phyloP scores from a whole-genome alignment of 2,888 invertebrate genomes.

The Sialis fuliginosa region DNA sequence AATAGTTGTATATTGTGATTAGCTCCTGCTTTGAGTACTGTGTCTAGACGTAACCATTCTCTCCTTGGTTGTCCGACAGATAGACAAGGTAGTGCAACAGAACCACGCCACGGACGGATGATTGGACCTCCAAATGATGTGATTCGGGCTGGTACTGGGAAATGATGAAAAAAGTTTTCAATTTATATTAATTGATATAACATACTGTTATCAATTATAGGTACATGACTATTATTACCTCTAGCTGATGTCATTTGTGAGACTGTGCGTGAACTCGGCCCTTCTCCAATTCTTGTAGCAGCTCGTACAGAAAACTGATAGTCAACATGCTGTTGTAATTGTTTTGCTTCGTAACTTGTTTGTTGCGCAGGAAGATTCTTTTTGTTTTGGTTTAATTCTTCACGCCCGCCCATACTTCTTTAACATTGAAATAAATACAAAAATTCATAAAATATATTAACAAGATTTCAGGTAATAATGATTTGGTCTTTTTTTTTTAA shows the following conservation, averaged over 20 bases:
- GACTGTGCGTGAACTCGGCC: conserved; percentile 49
- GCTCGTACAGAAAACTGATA: conserved; percentile 69
- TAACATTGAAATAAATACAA: no score
- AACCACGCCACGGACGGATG: conserved; percentile 46
- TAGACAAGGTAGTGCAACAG: conserved; percentile 42
- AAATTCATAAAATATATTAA: no score
- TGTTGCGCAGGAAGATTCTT: conserved; percentile 43
- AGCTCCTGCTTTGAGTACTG: conserved; percentile 35
- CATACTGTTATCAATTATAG: neutral
- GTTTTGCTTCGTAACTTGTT: conserved; percentile 46
- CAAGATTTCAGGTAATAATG: no score
- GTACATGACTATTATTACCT: conserved; percentile 18
- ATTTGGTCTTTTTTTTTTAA: neutral
- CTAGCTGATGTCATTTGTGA: conserved; percentile 46
- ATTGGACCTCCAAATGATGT: conserved; percentile 51
- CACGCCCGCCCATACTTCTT: conserved; percentile 44
- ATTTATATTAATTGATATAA: neutral
- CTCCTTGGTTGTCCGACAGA: conserved; percentile 46
- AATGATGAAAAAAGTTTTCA: neutral
- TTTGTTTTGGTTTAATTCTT: conserved; percentile 50
- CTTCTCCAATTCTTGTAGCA: conserved; percentile 59
- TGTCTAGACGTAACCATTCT: conserved; percentile 44
- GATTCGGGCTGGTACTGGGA: conserved; percentile 43
- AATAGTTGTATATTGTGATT: conserved; percentile 41
- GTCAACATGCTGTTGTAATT: conserved; percentile 47